phyloP scores from a whole-genome alignment of 2,888 invertebrate species.

The Morinoia aosen region DNA sequence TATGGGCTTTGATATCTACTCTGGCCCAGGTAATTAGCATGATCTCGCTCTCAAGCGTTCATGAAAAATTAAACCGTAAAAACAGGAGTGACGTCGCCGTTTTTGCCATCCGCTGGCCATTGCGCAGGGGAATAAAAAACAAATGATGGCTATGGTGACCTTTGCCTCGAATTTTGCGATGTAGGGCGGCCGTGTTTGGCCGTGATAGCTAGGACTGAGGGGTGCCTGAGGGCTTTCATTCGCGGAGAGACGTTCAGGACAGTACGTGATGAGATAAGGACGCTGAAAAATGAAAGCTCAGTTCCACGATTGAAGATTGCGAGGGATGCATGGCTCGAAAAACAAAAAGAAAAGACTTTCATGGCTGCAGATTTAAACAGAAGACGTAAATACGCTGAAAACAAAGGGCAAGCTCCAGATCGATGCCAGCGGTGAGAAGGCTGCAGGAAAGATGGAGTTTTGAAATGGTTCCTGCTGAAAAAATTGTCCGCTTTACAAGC shows the following conservation, averaged over 20 bases:
- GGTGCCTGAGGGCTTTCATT: background rate
- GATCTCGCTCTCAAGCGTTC: background rate
- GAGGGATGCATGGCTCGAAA: background rate
- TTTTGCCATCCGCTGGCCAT: background rate
- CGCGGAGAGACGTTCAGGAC: background rate
- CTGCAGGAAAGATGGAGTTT: background rate
- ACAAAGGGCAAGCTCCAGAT: background rate
- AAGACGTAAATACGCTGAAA: background rate
- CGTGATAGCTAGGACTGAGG: background rate
- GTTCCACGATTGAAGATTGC: background rate
- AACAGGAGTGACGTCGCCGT: background rate
- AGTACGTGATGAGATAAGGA: background rate
- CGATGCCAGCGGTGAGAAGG: background rate
- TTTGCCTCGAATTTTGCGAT: background rate
- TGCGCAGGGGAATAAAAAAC: background rate
- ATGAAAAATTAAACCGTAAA: conserved; percentile 22
- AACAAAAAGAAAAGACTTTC: background rate
- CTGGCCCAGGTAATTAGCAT: background rate
- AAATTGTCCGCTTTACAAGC: background rate
- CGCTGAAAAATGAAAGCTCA: background rate
- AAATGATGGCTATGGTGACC: conserved; percentile 20
- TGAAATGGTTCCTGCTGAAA: background rate
- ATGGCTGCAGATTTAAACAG: background rate
- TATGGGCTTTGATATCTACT: background rate
- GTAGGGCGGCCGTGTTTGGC: background rate